Conservation (phyloP, 1,140 invertebrate species). For the Microplitis mediator region DNA sequence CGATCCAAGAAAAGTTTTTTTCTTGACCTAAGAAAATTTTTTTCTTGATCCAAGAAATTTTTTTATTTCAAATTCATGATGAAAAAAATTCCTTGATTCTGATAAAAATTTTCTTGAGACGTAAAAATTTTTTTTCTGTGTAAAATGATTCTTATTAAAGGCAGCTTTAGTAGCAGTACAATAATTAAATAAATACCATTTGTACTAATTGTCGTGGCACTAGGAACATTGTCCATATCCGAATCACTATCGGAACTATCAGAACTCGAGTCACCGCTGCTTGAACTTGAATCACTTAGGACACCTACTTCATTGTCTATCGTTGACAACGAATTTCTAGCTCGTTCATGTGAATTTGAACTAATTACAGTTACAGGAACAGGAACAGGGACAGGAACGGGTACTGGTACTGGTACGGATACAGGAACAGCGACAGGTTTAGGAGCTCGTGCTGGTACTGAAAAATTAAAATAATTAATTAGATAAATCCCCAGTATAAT, state of each 20-base stretch:
- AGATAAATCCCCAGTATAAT: too few relatives aligned
- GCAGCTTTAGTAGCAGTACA: slow-evolving; percentile 26
- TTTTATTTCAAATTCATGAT: too few relatives aligned
- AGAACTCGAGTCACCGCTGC: slow-evolving; percentile 46
- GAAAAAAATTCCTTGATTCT: too few relatives aligned
- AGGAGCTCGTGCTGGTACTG: slow-evolving; percentile 34
- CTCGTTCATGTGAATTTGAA: background rate
- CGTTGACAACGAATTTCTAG: slow-evolving; percentile 17
- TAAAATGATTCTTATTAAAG: slow-evolving; percentile 5
- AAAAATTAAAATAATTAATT: too few relatives aligned
- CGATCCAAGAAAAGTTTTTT: too few relatives aligned
- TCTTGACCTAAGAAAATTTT: too few relatives aligned
- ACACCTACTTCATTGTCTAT: slow-evolving; percentile 38
- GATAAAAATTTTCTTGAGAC: too few relatives aligned
- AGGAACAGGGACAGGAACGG: slow-evolving; percentile 34
- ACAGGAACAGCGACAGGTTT: slow-evolving; percentile 26
- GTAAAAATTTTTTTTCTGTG: background rate
- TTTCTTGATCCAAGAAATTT: too few relatives aligned
- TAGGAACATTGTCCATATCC: slow-evolving; percentile 44
- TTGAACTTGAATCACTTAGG: slow-evolving; percentile 54
- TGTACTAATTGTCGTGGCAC: slow-evolving; percentile 15
- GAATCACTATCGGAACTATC: slow-evolving; percentile 56
- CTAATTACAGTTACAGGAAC: background rate
- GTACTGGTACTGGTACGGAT: slow-evolving; percentile 19
- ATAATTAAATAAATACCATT: slow-evolving; percentile 29